Evolutionary conservation across 2,797 vertebrate species (phyloP), one percentile per base, ranked within the genome.

Genomic region (Paramormyrops hopkinsi): DNA sequence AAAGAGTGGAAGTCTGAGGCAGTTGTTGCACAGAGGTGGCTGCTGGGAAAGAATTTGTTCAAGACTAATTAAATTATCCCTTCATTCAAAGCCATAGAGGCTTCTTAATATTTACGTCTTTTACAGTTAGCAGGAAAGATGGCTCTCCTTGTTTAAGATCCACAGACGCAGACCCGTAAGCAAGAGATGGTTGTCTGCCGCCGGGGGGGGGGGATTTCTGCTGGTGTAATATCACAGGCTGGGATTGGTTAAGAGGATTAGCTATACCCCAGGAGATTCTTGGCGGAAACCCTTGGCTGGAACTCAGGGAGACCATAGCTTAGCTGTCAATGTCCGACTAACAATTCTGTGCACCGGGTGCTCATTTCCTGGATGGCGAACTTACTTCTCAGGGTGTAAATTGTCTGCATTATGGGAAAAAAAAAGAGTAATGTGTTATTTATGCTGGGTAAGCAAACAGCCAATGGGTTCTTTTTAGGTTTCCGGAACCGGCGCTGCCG

Each of bases 231-330:
- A 46, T 65, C 48, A 85, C n/a, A 46, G 86, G n/a, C 86, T 50
- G 44, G n/a, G 22, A 25, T 25, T 17, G 73, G 48, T 12, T 88
- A n/a, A 82, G 73, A 79, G 88, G 88, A 88, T 88, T 88, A 88
- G 22, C 37, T 48, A 19, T 50, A 53, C 88, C 65, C 46, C 88
- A 73, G 87, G 86, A 59, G 83, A 86, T 11, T 86, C 83, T 53
- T 86, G 83, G 22, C 86, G 46, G 86, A 88, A 48, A 53, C 22
- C 50, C 25, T 22, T 56, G 53, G 12, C 51, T 59, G 54, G 11
- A 56, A 56, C 86, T 56, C 33, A 54, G 51, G 51, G 86, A 56
- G 86, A 87, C 51, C 51, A 33, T 50, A 22, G n/a, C 65, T 33
- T 29, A 51, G n/a, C 73, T 56, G 46, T 56, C 29, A 41, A n/a